Evolutionary conservation across 2,797 vertebrate genomes (phyloP).

Genomic region (Sebastes nivosus): DNA sequence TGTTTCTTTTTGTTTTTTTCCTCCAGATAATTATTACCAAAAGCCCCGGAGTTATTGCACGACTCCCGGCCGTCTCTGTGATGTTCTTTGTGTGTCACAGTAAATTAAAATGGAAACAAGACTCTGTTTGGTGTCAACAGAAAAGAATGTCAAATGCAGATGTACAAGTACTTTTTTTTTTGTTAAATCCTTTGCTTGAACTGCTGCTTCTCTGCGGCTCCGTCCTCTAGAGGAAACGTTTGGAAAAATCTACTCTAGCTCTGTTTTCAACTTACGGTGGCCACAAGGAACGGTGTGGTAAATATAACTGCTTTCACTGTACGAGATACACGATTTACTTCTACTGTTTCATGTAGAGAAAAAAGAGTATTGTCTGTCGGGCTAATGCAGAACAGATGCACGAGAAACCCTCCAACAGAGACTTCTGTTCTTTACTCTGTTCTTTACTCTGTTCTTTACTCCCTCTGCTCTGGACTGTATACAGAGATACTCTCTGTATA

Average conservation of each 20-base stretch:
- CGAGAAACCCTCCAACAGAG: conserved; percentile 20
- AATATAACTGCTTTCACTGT: conserved; percentile 49
- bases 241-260: conserved; percentile 43
- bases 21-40: conserved; percentile 83
- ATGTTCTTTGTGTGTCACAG: conserved; percentile 73
- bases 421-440: conserved; percentile 15
- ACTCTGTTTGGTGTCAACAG: conserved; percentile 62
- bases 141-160: conserved; percentile 71
- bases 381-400: conserved; percentile 71
- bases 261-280: conserved; percentile 32
- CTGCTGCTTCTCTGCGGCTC: conserved; percentile 44
- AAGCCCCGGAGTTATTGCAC: conserved; percentile 76
- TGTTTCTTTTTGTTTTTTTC: conserved; percentile 63
- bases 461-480: no score
- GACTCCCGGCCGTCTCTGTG: conserved; percentile 59
- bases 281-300: conserved; percentile 52
- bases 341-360: conserved; percentile 58
- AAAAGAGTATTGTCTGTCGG: conserved; percentile 48
- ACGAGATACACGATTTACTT: conserved; percentile 48
- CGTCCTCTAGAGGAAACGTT: conserved; percentile 33
- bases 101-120: conserved; percentile 73
- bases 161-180: conserved; percentile 52
- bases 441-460: no score
- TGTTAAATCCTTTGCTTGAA: conserved; percentile 50
- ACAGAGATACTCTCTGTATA: not conserved